Evolutionary conservation across 2,113 vertebrate species (phyloP).

Genomic region (Sinocyclocheilus grahami): DNA sequence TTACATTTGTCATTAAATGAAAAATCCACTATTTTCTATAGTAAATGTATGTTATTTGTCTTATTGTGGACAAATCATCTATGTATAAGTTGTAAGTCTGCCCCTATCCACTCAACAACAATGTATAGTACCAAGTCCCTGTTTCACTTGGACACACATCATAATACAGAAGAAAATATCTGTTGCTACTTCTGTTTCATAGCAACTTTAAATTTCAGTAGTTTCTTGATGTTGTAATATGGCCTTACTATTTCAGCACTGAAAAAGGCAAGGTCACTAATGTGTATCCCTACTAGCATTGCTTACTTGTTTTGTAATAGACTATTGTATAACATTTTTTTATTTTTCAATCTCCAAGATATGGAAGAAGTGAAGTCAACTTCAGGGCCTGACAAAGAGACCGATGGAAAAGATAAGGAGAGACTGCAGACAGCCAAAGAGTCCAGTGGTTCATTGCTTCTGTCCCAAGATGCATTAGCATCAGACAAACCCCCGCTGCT

Average conservation of each 20-base stretch:
- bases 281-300: background rate
- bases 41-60: background rate
- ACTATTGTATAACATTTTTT: background rate
- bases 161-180: background rate
- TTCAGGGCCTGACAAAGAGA: slow-evolving; percentile 26
- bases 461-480: slow-evolving; percentile 60
- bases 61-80: background rate
- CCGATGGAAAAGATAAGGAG: slow-evolving; percentile 45
- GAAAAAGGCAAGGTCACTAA: background rate
- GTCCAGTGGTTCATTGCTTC: slow-evolving; percentile 45
- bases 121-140: background rate
- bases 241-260: background rate
- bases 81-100: background rate
- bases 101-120: background rate
- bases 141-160: background rate
- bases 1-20: background rate
- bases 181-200: background rate
- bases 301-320: background rate
- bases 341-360: slow-evolving; percentile 20
- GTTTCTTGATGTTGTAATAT: background rate
- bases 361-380: background rate
- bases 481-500: slow-evolving; percentile 65
- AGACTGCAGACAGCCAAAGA: slow-evolving; percentile 34
- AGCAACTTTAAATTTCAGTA: background rate
- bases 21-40: background rate